Evolutionary conservation across 2,888 invertebrate genomes (phyloP).

Genomic region (Plagodis dolabraria): DNA sequence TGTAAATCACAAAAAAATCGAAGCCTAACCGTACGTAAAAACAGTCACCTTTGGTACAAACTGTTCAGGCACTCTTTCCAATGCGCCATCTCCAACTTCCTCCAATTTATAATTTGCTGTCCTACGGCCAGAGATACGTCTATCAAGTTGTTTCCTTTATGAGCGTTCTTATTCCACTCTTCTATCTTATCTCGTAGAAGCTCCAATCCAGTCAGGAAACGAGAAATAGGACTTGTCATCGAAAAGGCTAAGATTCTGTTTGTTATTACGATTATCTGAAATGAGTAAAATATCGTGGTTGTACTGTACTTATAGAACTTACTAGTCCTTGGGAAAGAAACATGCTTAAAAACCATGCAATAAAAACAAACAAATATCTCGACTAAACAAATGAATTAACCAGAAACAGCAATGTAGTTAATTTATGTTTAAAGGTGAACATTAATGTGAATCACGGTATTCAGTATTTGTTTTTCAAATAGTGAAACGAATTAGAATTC

Average conservation of each 20-base stretch:
- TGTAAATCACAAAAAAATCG: too few relatives aligned
- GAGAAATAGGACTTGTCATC: conserved; percentile 92
- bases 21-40: too few relatives aligned
- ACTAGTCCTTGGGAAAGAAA: too few relatives aligned
- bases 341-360: too few relatives aligned
- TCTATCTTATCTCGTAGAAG: conserved; percentile 92
- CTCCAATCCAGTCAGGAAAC: conserved; percentile 96
- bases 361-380: too few relatives aligned
- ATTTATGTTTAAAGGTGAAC: too few relatives aligned
- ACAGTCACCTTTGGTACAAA: conserved; percentile 83
- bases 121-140: conserved; percentile 90
- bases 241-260: conserved; percentile 88
- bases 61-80: conserved; percentile 94
- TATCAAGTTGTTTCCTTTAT: conserved; percentile 92
- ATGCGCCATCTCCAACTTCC: conserved; percentile 93
- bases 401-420: too few relatives aligned
- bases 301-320: not conserved
- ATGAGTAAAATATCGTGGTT: conserved; percentile 26
- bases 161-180: conserved; percentile 97
- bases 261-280: conserved; percentile 87
- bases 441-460: too few relatives aligned
- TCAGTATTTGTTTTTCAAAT: too few relatives aligned
- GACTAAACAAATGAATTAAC: too few relatives aligned
- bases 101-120: conserved; percentile 94
- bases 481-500: too few relatives aligned